These are phyloP conservation scores for Drosophila phalerata DNA, from an alignment of 2,888 invertebrate genomes.

Conservation along the genomic window DNA sequence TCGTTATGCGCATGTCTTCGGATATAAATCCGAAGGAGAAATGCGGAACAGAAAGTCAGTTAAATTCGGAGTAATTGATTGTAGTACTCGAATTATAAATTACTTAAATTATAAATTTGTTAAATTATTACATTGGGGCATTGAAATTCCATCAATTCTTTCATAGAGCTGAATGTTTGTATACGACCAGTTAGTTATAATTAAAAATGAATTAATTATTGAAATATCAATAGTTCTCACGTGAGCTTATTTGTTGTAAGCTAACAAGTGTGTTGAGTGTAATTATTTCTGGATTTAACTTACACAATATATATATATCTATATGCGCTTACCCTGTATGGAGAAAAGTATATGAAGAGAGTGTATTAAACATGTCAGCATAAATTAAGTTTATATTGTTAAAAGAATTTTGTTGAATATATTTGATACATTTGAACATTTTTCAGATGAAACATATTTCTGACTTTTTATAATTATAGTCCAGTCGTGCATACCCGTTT, in stretches of 20 bases:
- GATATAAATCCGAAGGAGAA: slow-evolving; percentile 9
- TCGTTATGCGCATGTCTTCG: slow-evolving; percentile 20
- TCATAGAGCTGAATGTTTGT: not conserved
- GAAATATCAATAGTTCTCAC: slow-evolving; percentile 11
- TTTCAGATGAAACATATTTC: not conserved
- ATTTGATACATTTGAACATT: not conserved
- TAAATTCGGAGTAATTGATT: slow-evolving; percentile 17
- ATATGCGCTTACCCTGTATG: slow-evolving; percentile 3
- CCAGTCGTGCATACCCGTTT: not conserved
- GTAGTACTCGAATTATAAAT: not conserved
- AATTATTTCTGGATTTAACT: slow-evolving; percentile 18
- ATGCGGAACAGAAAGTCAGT: not conserved
- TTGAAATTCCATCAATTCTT: not conserved
- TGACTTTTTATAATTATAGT: not conserved
- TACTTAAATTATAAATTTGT: slow-evolving; percentile 18
- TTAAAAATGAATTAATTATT: slow-evolving; percentile 47
- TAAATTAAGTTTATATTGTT: not conserved
- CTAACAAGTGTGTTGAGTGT: slow-evolving; percentile 18
- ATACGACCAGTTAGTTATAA: slow-evolving; percentile 26
- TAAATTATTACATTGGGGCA: slow-evolving; percentile 12
- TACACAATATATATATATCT: slow-evolving; percentile 1
- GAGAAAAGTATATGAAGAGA: not conserved
- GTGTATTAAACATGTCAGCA: too few relatives aligned
- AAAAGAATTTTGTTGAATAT: not conserved
- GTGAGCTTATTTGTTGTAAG: slow-evolving; percentile 16